Conservation (phyloP, 2,113 vertebrate genomes). For the Rutilus rutilus region DNA sequence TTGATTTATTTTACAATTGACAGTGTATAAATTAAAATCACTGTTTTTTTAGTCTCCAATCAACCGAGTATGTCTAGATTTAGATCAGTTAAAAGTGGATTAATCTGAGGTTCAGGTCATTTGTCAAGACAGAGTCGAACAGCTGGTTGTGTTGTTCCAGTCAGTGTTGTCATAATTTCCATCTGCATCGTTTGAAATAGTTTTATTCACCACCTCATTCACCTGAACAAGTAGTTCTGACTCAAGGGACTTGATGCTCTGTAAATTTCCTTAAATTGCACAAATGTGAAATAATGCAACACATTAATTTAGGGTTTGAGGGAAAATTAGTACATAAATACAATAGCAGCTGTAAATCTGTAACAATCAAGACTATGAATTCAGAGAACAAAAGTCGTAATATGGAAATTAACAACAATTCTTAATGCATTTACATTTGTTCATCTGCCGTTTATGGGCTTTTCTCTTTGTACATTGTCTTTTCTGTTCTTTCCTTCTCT, state of each 20-base stretch:
- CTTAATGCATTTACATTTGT: not conserved
- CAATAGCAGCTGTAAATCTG: not conserved
- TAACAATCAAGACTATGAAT: not conserved
- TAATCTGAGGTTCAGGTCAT: not conserved
- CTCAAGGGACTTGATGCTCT: not conserved
- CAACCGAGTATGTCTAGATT: not conserved
- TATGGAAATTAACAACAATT: not conserved
- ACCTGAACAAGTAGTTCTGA: not conserved
- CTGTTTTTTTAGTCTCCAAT: not conserved
- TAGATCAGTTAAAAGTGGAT: not conserved
- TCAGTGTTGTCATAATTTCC: not conserved
- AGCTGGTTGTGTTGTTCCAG: not conserved
- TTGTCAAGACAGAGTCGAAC: not conserved
- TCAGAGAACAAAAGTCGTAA: slow-evolving; percentile 3
- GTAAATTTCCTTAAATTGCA: slow-evolving; percentile 3
- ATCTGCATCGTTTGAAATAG: not conserved
- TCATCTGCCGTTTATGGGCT: not conserved
- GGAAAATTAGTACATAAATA: not conserved
- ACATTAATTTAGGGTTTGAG: not conserved
- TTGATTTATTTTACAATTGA: slow-evolving; percentile 29
- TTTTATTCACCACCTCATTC: not conserved
- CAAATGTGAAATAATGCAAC: not conserved
- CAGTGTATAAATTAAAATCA: not conserved
- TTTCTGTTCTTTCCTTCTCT: not conserved
- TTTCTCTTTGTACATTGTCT: not conserved